Evolutionary conservation across 2,113 vertebrate genomes (phyloP), one percentile per base, ranked within the genome.

Genomic region (Tonatia bakeri): DNA sequence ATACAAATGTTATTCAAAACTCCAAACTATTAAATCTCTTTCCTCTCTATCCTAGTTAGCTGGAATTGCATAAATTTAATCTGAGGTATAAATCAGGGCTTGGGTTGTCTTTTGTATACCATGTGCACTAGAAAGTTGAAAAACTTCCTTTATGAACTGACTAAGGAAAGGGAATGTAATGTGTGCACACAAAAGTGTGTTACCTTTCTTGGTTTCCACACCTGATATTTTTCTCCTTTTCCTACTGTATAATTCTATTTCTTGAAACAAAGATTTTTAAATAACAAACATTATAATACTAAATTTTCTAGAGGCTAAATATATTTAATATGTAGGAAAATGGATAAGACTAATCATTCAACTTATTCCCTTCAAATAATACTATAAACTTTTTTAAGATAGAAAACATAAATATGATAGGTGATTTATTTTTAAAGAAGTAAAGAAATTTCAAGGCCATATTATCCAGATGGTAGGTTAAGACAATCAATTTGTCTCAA

Each of bases 341-440:
- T 54, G 4, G 3, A 43, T 54, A 77, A 72, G 61, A 9, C 7
- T 88, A 70, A 85, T n/a, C n/a, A 26, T 61, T 80, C 10, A 79
- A 50, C 87, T 38, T 59, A 40, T 80, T 84, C 82, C 0, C 86
- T 91, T 91, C 43, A 76, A 65, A n/a, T 87, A 89, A 96, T 88
- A 92, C 28, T 50, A 19, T 67, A 50, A 85, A 67, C 47, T 67
- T 1, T 64, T 2, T n/a, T 61, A 59, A 67, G 43, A 11, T 14
- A 54, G 45, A 87, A 94, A 77, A 4, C 11, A 80, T 38, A 43
- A 40, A 36, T 73, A 91, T 38, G 19, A 64, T 67, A 70, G 22
- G 31, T 47, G 3, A 91, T 64, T n/a, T 67, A 45, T 67, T 85
- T 91, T 85, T 80, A 43, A 75, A 75, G 50, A 77, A 50, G 0